Conservation (phyloP, 2,888 invertebrate genomes). For the Pristionchus fissidentatus region DNA sequence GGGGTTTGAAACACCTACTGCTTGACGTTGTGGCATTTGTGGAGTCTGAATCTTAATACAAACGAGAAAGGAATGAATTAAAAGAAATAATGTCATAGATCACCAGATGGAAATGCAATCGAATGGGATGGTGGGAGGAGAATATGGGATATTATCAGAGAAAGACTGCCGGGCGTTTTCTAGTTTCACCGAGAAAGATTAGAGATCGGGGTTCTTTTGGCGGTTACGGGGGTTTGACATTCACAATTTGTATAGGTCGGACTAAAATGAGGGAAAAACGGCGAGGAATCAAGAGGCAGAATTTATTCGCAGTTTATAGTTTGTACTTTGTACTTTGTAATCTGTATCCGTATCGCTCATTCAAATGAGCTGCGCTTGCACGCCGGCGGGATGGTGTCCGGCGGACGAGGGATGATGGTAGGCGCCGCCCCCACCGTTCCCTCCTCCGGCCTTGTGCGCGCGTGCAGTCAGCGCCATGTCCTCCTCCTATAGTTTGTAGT, state of each 20-base stretch:
- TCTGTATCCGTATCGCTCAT: not conserved
- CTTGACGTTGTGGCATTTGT: too few relatives aligned
- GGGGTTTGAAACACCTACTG: not conserved
- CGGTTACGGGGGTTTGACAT: not conserved
- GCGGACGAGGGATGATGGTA: slow-evolving; percentile 27
- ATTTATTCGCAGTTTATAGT: not conserved
- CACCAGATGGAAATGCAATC: too few relatives aligned
- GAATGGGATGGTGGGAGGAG: too few relatives aligned
- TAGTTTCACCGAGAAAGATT: not conserved
- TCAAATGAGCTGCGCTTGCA: slow-evolving; percentile 64
- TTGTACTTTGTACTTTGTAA: not conserved
- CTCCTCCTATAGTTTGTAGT: slow-evolving; percentile 62
- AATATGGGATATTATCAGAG: too few relatives aligned
- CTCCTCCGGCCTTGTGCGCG: slow-evolving; percentile 63
- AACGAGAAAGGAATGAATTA: too few relatives aligned
- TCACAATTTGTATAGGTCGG: not conserved
- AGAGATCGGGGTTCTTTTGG: not conserved
- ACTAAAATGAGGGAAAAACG: not conserved
- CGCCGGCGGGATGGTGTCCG: slow-evolving; percentile 45
- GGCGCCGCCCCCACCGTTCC: not conserved
- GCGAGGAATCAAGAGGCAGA: not conserved
- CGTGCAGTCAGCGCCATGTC: slow-evolving; percentile 75
- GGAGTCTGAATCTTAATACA: too few relatives aligned
- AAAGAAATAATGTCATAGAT: too few relatives aligned
- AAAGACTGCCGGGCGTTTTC: not conserved